Evolutionary conservation across 2,797 vertebrate species (phyloP).

Genomic region (Mormyrops attenuatus): DNA sequence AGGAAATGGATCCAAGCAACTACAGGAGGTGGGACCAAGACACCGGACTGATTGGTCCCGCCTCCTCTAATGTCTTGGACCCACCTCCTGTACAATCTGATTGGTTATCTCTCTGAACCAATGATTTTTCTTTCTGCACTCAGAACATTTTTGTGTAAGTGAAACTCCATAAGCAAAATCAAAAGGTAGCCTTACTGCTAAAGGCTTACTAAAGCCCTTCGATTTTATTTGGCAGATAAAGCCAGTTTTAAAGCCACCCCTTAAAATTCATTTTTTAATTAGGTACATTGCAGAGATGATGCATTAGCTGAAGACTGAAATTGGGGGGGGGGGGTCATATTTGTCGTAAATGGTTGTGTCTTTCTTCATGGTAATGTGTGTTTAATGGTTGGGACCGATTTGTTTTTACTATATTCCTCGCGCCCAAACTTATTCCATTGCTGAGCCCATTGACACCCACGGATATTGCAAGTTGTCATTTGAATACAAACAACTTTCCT

Average conservation of each 20-base stretch:
- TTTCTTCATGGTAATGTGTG: not conserved
- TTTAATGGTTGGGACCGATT: not conserved
- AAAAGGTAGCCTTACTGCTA: not conserved
- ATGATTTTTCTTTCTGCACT: not conserved
- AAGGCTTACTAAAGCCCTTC: not conserved
- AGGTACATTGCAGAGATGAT: not conserved
- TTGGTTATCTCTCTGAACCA: not conserved
- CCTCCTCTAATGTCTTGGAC: not conserved
- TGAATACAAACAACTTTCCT: not conserved
- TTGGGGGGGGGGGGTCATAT: not conserved
- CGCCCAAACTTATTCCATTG: not conserved
- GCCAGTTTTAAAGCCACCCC: not conserved
- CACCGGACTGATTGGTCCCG: not conserved
- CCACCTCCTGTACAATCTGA: not conserved
- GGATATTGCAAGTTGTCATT: not conserved
- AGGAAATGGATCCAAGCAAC: not conserved
- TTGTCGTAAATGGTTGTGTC: not conserved
- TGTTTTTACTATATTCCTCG: not conserved
- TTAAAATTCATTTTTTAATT: not conserved
- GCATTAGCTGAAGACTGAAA: not conserved
- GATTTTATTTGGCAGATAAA: not conserved
- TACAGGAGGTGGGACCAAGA: not conserved
- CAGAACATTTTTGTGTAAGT: not conserved
- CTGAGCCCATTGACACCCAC: not conserved
- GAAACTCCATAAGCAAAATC: not conserved